phyloP scores from a whole-genome alignment of 2,797 vertebrate species.

The Cryptoprocta ferox region DNA sequence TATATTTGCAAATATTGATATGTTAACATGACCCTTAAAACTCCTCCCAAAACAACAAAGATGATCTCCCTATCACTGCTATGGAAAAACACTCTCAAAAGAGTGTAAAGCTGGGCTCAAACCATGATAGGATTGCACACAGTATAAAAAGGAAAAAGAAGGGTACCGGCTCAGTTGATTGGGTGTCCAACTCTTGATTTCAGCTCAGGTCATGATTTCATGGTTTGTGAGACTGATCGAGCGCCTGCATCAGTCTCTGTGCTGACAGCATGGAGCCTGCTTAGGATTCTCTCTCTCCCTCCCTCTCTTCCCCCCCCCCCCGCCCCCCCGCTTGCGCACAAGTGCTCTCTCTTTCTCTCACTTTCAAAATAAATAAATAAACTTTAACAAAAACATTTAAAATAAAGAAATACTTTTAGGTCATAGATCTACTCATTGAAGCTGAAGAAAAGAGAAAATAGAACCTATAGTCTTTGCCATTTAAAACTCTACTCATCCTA shows the following conservation, averaged over 20 bases:
- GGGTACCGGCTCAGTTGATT: too few relatives aligned
- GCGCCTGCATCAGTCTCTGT: too few relatives aligned
- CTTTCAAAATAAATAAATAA: too few relatives aligned
- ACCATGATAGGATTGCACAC: background rate
- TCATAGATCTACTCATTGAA: background rate
- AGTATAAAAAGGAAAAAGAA: background rate
- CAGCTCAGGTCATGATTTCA: too few relatives aligned
- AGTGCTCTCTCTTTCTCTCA: too few relatives aligned
- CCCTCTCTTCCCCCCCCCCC: too few relatives aligned
- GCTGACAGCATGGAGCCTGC: too few relatives aligned
- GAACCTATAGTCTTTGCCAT: background rate
- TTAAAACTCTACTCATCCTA: background rate
- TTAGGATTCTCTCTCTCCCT: too few relatives aligned
- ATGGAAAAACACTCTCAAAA: background rate
- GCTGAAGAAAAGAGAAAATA: background rate
- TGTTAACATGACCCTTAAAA: conserved; percentile 22
- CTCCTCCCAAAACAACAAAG: conserved; percentile 39
- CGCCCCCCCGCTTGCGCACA: too few relatives aligned
- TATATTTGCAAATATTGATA: background rate
- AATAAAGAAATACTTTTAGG: background rate
- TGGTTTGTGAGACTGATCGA: too few relatives aligned
- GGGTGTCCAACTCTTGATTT: too few relatives aligned
- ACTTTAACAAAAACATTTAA: too few relatives aligned
- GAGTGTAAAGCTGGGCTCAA: background rate
- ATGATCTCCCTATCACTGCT: background rate